These are phyloP conservation scores for Meriones unguiculatus DNA, from an alignment of 2,113 vertebrate genomes.

Conservation along the genomic window DNA sequence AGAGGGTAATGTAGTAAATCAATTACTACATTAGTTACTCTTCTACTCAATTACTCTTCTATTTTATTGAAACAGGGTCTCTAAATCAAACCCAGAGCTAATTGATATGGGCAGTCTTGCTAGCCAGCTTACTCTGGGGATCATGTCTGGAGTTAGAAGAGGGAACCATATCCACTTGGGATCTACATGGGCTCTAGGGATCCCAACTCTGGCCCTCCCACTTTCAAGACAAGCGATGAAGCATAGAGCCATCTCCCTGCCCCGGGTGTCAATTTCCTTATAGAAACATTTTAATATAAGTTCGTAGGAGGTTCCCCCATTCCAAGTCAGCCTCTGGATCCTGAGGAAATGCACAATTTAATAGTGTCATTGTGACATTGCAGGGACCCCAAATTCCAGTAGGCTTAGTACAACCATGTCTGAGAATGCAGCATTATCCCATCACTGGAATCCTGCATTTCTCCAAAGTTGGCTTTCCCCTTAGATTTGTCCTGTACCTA, in stretches of 20 bases:
- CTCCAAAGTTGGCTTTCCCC: neutral
- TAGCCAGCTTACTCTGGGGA: neutral
- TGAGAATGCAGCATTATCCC: neutral
- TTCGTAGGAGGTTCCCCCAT: neutral
- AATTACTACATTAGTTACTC: neutral
- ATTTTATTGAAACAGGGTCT: neutral
- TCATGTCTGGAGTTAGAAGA: neutral
- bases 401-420: neutral
- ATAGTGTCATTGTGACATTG: neutral
- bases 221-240: neutral
- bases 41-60: neutral
- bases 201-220: neutral
- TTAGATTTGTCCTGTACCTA: neutral
- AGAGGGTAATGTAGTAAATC: neutral
- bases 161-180: neutral
- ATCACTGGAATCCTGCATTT: neutral
- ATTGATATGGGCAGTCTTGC: neutral
- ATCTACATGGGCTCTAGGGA: neutral
- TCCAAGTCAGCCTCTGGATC: neutral
- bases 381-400: neutral
- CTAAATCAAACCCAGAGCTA: neutral
- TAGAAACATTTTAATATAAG: neutral
- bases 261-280: neutral
- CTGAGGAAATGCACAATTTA: accelerated
- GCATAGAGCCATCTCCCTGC: neutral